phyloP scores from a whole-genome alignment of 2,113 vertebrate species.

The Ancistrus triradiatus region DNA sequence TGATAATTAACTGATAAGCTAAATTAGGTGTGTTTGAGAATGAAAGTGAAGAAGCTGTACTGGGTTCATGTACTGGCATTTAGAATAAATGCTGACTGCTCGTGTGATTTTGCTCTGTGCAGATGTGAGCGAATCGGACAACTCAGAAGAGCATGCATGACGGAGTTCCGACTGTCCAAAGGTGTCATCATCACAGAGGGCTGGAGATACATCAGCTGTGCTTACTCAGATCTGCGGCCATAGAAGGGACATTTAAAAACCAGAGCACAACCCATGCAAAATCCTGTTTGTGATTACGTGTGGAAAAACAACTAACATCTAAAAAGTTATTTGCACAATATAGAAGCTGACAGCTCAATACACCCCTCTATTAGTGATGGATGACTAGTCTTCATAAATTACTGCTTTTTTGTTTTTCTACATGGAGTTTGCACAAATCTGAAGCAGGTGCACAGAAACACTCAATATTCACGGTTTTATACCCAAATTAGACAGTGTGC shows the following conservation, averaged over 20 bases:
- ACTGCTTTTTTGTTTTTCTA: conserved; percentile 6
- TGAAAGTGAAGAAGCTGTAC: too few relatives aligned
- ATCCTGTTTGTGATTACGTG: too few relatives aligned
- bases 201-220: conserved; percentile 59
- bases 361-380: not conserved
- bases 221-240: conserved; percentile 3
- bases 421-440: conserved; percentile 15
- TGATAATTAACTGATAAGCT: too few relatives aligned
- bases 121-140: conserved; percentile 61
- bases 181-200: conserved; percentile 64
- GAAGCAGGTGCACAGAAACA: conserved; percentile 15
- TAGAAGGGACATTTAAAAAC: conserved; percentile 1
- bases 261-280: not conserved
- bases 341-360: not conserved
- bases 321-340: too few relatives aligned
- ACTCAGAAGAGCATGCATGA: conserved; percentile 63
- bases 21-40: too few relatives aligned
- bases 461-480: conserved; percentile 5
- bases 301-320: too few relatives aligned
- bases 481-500: conserved; percentile 4
- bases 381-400: conserved; percentile 7
- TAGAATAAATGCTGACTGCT: not conserved
- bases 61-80: too few relatives aligned
- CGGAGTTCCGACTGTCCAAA: conserved; percentile 52
- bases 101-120: not conserved